phyloP scores from a whole-genome alignment of 2,797 vertebrate species.

The Lateolabrax maculatus region DNA sequence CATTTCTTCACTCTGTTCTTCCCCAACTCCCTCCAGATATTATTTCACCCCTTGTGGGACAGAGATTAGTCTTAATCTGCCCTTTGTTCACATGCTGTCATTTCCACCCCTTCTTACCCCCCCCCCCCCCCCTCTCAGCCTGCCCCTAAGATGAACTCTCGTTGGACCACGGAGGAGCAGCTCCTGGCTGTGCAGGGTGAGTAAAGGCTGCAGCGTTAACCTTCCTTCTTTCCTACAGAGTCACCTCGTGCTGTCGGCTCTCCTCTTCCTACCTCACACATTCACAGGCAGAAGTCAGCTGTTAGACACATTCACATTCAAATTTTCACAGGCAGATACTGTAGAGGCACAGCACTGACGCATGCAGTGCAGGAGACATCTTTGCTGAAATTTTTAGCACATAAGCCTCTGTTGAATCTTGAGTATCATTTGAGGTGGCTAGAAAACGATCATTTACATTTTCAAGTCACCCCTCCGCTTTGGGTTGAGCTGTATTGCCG shows the following conservation, averaged over 20 bases:
- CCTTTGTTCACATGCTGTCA: slow-evolving; percentile 32
- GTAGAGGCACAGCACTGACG: slow-evolving; percentile 2
- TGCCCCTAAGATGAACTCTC: slow-evolving; percentile 91
- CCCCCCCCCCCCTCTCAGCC: slow-evolving; percentile 74
- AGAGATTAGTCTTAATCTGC: slow-evolving; percentile 59
- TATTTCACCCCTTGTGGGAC: slow-evolving; percentile 25
- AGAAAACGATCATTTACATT: background rate
- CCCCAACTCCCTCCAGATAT: slow-evolving; percentile 37
- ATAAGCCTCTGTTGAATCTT: background rate
- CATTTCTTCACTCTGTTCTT: slow-evolving; percentile 27
- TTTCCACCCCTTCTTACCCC: slow-evolving; percentile 13
- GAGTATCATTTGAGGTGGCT: no score
- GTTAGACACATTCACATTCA: slow-evolving; percentile 26
- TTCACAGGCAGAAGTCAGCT: slow-evolving; percentile 5
- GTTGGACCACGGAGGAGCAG: slow-evolving; percentile 96
- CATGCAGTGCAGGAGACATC: background rate
- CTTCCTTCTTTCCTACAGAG: background rate
- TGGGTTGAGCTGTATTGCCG: background rate
- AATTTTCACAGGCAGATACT: background rate
- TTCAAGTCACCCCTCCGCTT: background rate
- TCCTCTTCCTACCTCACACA: slow-evolving; percentile 18
- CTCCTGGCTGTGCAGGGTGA: slow-evolving; percentile 95
- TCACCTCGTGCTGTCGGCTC: background rate
- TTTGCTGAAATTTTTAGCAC: background rate
- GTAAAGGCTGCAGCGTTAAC: slow-evolving; percentile 38